Percentiles rank a stretch among this genome's conserved stretches.
These are phyloP conservation scores for Ceyx margarethae DNA, from an alignment of 2,113 vertebrate species.

Conservation along the genomic window DNA sequence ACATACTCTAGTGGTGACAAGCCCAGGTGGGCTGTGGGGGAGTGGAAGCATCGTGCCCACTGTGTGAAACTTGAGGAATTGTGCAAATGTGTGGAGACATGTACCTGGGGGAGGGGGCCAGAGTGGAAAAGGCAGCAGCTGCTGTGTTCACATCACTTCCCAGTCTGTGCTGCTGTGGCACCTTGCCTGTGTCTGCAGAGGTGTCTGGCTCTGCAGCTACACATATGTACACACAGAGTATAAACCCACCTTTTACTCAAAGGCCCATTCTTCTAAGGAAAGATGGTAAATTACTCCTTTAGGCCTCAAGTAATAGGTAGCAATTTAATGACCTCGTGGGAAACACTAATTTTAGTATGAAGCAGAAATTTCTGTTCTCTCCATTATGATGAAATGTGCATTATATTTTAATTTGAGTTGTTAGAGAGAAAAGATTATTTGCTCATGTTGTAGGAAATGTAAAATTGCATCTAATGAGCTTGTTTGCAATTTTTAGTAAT, in stretches of 20 bases:
- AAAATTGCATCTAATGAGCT: background rate
- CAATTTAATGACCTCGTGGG: background rate
- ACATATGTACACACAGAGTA: accelerated
- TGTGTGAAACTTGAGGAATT: background rate
- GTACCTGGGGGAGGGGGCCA: background rate
- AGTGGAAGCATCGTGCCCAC: background rate
- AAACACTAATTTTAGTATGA: background rate
- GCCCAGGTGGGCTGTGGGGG: background rate
- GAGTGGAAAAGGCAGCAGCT: background rate
- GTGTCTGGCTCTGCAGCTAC: background rate
- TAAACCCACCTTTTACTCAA: background rate
- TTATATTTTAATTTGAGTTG: background rate
- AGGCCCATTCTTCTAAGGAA: background rate
- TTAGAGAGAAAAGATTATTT: background rate
- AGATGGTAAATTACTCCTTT: background rate
- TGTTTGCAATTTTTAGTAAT: background rate
- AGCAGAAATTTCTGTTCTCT: background rate
- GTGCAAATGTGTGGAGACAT: accelerated
- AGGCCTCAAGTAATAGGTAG: background rate
- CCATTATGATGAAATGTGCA: background rate
- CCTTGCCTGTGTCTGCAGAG: background rate
- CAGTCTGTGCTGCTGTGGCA: accelerated
- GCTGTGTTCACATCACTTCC: background rate
- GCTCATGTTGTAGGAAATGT: background rate
- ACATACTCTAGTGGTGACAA: background rate